A percentile compares a stretch with the other conserved stretches of the same genome.
Evolutionary conservation across 2,797 vertebrate genomes (phyloP).

Genomic region (Propithecus deckenii): DNA sequence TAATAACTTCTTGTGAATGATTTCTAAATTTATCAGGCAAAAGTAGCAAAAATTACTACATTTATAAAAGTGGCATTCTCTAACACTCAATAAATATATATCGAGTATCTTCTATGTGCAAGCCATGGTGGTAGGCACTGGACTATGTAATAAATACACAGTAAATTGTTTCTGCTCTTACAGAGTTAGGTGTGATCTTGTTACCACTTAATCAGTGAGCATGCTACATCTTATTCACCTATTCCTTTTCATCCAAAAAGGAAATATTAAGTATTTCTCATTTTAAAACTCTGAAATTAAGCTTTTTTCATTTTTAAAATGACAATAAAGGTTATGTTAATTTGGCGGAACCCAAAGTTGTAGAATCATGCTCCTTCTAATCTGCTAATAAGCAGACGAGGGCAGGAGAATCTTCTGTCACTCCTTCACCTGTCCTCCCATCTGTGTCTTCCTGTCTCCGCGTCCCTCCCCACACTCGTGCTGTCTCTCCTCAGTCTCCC

Average conservation of each 20-base stretch:
- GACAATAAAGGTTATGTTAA: not conserved
- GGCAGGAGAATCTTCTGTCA: not conserved
- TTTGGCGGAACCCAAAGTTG: not conserved
- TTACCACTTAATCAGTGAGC: not conserved
- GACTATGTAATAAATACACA: not conserved
- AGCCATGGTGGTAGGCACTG: not conserved
- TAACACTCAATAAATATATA: not conserved
- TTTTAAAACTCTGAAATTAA: constrained; percentile 6
- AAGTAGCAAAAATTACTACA: not conserved
- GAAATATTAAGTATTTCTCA: not conserved
- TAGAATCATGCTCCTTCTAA: not conserved
- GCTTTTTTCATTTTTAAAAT: not conserved
- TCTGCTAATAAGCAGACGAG: not conserved
- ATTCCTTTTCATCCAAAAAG: not conserved
- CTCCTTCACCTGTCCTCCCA: not conserved
- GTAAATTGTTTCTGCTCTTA: not conserved
- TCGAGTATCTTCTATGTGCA: not conserved
- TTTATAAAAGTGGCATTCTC: not conserved
- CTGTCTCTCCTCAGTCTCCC: not conserved
- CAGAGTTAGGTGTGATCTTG: not conserved
- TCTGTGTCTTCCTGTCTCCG: not conserved
- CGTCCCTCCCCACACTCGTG: not conserved
- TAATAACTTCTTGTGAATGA: not conserved
- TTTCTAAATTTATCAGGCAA: constrained; percentile 21
- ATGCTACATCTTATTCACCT: not conserved